Conservation (phyloP, 35 echinoderm and acorn worm species). For the Heliocidaris erythrogramma region DNA sequence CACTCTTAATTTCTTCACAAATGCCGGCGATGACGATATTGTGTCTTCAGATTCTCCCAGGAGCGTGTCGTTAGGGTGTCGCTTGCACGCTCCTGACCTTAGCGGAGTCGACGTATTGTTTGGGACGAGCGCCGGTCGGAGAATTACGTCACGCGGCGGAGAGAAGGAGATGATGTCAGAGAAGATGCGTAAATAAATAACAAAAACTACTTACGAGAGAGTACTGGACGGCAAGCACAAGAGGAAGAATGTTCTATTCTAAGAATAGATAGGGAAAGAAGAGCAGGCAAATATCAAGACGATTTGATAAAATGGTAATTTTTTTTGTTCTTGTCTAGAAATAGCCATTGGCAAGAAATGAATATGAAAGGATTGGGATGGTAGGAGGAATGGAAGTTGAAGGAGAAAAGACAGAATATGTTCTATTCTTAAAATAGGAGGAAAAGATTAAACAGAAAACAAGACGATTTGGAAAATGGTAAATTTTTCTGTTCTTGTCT, state of each 20-base stretch:
- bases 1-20: slow-evolving; percentile 17
- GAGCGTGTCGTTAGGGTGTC: slow-evolving; percentile 25
- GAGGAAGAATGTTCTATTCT: not conserved
- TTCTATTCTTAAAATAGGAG: not conserved
- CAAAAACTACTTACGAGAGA: not conserved
- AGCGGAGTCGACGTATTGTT: slow-evolving; percentile 20
- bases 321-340: too few species aligned
- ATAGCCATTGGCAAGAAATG: too few species aligned
- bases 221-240: not conserved
- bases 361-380: not conserved
- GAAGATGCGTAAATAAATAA: slow-evolving; percentile 18
- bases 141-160: slow-evolving; percentile 36
- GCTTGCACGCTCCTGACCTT: slow-evolving; percentile 28
- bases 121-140: not conserved
- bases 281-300: not conserved
- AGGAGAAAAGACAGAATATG: not conserved
- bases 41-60: slow-evolving; percentile 16
- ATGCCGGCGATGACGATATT: slow-evolving; percentile 27
- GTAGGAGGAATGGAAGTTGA: not conserved
- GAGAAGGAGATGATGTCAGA: slow-evolving; percentile 27
- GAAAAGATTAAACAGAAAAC: too few species aligned
- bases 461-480: too few species aligned
- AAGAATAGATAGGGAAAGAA: not conserved
- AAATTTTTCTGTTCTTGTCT: too few species aligned
- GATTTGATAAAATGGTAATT: too few species aligned